phyloP scores from a whole-genome alignment of 2,797 vertebrate species.

The Enteromius radiatus region DNA sequence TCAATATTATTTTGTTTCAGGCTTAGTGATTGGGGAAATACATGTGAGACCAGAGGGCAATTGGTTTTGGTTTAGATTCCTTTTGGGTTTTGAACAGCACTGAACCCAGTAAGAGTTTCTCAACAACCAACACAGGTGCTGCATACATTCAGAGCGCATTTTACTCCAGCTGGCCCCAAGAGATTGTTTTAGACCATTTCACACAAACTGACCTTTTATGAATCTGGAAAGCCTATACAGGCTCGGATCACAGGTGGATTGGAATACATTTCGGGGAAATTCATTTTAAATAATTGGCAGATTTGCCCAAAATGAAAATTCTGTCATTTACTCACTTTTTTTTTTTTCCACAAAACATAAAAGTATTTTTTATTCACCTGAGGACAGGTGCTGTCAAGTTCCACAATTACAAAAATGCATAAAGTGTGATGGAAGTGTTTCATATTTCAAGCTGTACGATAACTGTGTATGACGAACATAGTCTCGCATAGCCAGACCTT shows the following conservation, averaged over 20 bases:
- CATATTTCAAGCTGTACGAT: not conserved
- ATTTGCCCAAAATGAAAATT: not conserved
- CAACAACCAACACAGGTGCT: not conserved
- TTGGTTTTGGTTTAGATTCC: conserved; percentile 39
- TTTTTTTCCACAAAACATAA: not conserved
- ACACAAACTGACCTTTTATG: not conserved
- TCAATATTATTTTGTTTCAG: conserved; percentile 27
- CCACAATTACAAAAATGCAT: not conserved
- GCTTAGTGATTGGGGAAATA: conserved; percentile 22
- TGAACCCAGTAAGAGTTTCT: not conserved
- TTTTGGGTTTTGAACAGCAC: conserved; percentile 14
- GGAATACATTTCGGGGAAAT: not conserved
- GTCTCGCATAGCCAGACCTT: no score
- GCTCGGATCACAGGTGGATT: not conserved
- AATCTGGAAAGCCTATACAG: not conserved
- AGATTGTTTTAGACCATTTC: conserved; percentile 28
- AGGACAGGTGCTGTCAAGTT: not conserved
- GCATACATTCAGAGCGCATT: not conserved
- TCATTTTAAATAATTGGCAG: not conserved
- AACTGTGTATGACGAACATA: not conserved
- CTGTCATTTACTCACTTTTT: not conserved
- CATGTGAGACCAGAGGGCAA: conserved; percentile 13
- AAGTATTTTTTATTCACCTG: not conserved
- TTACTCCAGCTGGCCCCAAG: not conserved
- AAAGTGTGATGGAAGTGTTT: not conserved